These are phyloP conservation scores for Pararge aegeria DNA, from an alignment of 1,140 invertebrate genomes.

Conservation along the genomic window DNA sequence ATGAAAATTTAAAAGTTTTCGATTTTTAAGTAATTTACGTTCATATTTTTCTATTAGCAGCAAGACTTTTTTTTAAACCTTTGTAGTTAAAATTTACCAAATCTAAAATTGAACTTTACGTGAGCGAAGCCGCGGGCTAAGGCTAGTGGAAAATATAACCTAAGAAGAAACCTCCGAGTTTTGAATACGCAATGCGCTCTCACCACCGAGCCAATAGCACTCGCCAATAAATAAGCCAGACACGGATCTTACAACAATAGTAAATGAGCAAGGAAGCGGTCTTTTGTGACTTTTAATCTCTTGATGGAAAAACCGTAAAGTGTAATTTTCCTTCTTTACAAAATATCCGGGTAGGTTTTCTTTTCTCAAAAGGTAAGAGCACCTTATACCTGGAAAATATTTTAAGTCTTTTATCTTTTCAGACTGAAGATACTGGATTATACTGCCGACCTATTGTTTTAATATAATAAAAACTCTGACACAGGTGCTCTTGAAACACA, in stretches of 20 bases:
- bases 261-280: not conserved
- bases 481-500: slow-evolving; percentile 26
- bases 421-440: slow-evolving; percentile 7
- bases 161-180: not conserved
- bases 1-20: no score
- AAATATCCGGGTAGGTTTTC: slow-evolving; percentile 4
- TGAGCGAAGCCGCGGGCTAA: no score
- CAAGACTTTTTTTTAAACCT: no score
- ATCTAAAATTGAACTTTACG: no score
- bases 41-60: no score
- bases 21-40: no score
- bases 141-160: no score
- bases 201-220: not conserved
- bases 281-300: slow-evolving; percentile 9
- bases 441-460: slow-evolving; percentile 23
- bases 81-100: no score
- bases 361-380: slow-evolving; percentile 5
- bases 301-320: slow-evolving; percentile 10
- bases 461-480: slow-evolving; percentile 28
- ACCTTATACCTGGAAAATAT: not conserved
- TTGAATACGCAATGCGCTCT: not conserved
- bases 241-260: not conserved
- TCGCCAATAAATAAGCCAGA: not conserved
- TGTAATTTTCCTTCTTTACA: slow-evolving; percentile 6
- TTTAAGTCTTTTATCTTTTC: slow-evolving; percentile 6